These are phyloP conservation scores for Hylia prasina DNA, from an alignment of 2,113 vertebrate genomes.

Conservation along the genomic window DNA sequence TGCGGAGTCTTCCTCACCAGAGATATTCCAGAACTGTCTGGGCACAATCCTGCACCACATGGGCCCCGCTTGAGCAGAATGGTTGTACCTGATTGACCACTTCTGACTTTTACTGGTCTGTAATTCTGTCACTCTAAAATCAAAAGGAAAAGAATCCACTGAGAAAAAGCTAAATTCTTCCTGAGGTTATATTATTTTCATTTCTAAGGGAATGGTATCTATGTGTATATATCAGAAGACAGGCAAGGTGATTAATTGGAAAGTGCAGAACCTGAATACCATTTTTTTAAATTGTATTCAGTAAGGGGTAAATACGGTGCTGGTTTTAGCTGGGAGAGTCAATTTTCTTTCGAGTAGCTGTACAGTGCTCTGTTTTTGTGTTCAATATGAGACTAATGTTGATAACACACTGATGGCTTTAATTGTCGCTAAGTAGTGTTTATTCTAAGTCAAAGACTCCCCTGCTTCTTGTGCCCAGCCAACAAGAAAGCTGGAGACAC, in stretches of 20 bases:
- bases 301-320: neutral
- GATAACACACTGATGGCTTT: neutral
- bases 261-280: neutral
- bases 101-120: neutral
- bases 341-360: neutral
- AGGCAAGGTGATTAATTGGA: neutral
- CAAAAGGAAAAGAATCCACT: neutral
- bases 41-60: neutral
- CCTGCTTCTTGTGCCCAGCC: neutral
- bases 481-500: neutral
- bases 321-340: neutral
- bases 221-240: neutral
- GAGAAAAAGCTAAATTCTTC: neutral
- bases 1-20: neutral
- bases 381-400: neutral
- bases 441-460: neutral
- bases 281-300: neutral
- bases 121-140: neutral
- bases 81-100: neutral
- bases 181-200: neutral
- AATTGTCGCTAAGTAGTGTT: neutral
- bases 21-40: neutral
- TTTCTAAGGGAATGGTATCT: neutral
- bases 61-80: neutral
- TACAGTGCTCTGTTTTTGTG: neutral